phyloP scores from a whole-genome alignment of 2,888 invertebrate genomes.

The Myathropa florea region DNA sequence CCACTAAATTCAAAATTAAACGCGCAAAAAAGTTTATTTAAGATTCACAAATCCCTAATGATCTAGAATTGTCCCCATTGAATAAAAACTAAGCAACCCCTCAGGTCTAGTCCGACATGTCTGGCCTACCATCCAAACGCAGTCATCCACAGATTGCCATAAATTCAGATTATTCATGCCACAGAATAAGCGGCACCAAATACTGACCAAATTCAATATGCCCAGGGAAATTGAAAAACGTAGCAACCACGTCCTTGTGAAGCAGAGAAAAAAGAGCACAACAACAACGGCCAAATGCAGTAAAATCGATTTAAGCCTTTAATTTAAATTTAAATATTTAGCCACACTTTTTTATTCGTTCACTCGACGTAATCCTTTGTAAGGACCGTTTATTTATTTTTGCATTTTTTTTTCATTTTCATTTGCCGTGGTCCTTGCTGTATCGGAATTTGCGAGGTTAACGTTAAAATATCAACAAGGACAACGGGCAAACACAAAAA shows the following conservation, averaged over 20 bases:
- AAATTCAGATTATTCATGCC: not conserved
- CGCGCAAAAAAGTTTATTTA: not conserved
- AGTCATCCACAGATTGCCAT: not conserved
- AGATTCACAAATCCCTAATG: not conserved
- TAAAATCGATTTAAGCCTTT: slow-evolving; percentile 24
- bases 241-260: not conserved
- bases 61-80: not conserved
- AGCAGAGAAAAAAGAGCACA: not conserved
- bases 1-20: no score
- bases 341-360: not conserved
- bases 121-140: not conserved
- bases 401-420: not conserved
- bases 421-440: not conserved
- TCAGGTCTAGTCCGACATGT: not conserved
- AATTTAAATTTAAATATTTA: slow-evolving; percentile 44
- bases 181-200: not conserved
- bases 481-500: not conserved
- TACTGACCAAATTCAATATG: slow-evolving; percentile 6
- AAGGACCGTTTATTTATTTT: not conserved
- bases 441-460: slow-evolving; percentile 19
- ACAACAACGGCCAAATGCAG: not conserved
- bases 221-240: slow-evolving; percentile 6
- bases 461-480: slow-evolving; percentile 11
- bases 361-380: not conserved
- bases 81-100: not conserved